phyloP scores from a whole-genome alignment of 2,888 invertebrate genomes.

The Myopa testacea region DNA sequence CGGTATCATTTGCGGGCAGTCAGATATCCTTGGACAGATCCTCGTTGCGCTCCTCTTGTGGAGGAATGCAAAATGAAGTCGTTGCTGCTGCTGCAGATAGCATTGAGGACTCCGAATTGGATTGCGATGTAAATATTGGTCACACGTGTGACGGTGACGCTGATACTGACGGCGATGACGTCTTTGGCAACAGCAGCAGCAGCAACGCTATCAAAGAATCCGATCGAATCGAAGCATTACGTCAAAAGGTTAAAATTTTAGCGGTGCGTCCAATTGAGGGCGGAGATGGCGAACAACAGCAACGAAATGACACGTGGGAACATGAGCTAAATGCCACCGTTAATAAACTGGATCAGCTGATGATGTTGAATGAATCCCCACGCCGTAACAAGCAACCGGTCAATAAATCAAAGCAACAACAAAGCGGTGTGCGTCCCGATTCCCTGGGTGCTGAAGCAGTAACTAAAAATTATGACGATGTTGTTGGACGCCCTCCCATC shows the following conservation, averaged over 20 bases:
- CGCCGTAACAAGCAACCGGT: constrained; percentile 50
- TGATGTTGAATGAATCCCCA: constrained; percentile 74
- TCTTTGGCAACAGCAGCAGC: constrained; percentile 49
- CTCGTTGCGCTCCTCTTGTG: constrained; percentile 50
- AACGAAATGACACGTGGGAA: constrained; percentile 76
- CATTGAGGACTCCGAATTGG: constrained; percentile 51
- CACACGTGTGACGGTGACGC: constrained; percentile 48
- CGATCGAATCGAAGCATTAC: constrained; percentile 75
- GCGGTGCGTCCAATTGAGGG: constrained; percentile 81
- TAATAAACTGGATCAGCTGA: constrained; percentile 79
- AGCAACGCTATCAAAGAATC: constrained; percentile 59
- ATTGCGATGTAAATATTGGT: constrained; percentile 45
- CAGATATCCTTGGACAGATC: constrained; percentile 69
- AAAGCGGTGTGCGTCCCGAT: constrained; percentile 54
- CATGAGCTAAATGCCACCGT: constrained; percentile 81
- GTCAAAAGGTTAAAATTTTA: constrained; percentile 78
- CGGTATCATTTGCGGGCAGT: constrained; percentile 67
- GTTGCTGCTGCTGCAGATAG: constrained; percentile 3
- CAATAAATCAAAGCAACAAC: constrained; percentile 48
- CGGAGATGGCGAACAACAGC: constrained; percentile 75
- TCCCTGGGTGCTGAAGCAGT: constrained; percentile 61
- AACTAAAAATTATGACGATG: constrained; percentile 48
- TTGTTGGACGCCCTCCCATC: constrained; percentile 43
- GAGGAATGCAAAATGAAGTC: constrained; percentile 19
- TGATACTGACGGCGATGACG: constrained; percentile 53